phyloP scores from a whole-genome alignment of 2,888 invertebrate species.

The Ptychoptera albimana region DNA sequence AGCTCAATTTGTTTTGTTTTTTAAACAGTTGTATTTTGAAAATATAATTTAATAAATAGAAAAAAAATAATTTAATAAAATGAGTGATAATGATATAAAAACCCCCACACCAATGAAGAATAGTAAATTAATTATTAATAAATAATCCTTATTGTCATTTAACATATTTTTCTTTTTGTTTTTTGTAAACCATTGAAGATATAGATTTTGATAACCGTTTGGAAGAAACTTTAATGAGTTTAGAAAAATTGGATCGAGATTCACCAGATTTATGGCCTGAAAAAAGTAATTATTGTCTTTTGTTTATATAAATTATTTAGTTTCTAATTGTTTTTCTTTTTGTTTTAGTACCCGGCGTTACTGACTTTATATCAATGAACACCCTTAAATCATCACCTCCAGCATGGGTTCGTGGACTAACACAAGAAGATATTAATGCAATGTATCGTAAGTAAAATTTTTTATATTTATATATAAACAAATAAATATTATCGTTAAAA shows the following conservation, averaged over 20 bases:
- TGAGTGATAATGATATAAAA: not conserved
- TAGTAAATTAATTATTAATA: not conserved
- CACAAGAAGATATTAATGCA: constrained; percentile 54
- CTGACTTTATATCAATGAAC: constrained; percentile 61
- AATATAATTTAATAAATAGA: no score
- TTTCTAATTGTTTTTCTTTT: constrained; percentile 8
- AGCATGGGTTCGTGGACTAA: constrained; percentile 52
- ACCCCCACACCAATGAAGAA: not conserved
- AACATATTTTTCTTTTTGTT: not conserved
- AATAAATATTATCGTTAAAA: constrained; percentile 4
- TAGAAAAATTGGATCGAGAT: constrained; percentile 83
- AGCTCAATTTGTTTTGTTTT: no score
- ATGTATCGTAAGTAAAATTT: constrained; percentile 52
- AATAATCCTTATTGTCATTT: not conserved
- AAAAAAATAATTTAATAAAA: no score
- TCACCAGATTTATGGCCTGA: constrained; percentile 96
- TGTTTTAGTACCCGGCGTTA: constrained; percentile 72
- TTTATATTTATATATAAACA: constrained; percentile 3
- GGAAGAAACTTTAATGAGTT: constrained; percentile 67
- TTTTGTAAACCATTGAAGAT: no score
- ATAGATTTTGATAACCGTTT: not conserved
- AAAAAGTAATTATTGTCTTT: constrained; percentile 51
- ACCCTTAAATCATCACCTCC: constrained; percentile 35
- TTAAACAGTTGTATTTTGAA: no score
- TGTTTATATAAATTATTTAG: not conserved